Percentiles rank a stretch among this genome's conserved stretches.
Conservation (phyloP, 1,140 invertebrate species). For the Drosophila ficusphila region DNA sequence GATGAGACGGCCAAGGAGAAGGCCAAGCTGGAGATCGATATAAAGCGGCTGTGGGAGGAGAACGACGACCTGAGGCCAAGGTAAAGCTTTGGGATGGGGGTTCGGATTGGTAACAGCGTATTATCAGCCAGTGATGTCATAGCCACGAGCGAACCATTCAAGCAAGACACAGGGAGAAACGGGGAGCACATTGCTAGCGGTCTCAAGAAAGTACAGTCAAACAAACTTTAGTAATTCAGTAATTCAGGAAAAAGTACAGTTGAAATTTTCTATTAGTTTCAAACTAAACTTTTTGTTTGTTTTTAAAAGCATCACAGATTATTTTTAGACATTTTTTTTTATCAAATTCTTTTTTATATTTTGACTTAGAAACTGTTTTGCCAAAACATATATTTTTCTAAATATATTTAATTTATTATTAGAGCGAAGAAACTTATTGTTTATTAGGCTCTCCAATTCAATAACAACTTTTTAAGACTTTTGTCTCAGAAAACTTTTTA, state of each 20-base stretch:
- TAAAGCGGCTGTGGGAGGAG: conserved; percentile 93
- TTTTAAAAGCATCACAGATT: no score
- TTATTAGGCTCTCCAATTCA: no score
- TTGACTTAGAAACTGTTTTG: no score
- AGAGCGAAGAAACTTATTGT: no score
- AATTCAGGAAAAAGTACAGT: neutral
- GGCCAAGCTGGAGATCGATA: conserved; percentile 96
- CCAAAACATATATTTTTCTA: no score
- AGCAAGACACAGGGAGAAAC: conserved; percentile 9
- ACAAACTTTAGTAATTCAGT: no score
- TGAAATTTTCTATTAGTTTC: no score
- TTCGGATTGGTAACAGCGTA: conserved; percentile 1
- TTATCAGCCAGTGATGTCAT: conserved; percentile 72
- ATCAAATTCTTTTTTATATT: no score
- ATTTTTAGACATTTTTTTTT: neutral
- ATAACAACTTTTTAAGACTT: no score
- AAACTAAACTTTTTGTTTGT: no score
- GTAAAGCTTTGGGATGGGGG: conserved; percentile 84
- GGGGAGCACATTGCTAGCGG: neutral
- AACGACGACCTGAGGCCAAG: conserved; percentile 93
- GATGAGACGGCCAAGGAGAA: conserved; percentile 94
- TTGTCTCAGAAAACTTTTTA: no score
- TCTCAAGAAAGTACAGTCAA: neutral
- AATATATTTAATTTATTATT: no score
- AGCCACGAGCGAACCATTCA: neutral